phyloP scores from a whole-genome alignment of 1,140 invertebrate species.

The Dendrolimus kikuchii region DNA sequence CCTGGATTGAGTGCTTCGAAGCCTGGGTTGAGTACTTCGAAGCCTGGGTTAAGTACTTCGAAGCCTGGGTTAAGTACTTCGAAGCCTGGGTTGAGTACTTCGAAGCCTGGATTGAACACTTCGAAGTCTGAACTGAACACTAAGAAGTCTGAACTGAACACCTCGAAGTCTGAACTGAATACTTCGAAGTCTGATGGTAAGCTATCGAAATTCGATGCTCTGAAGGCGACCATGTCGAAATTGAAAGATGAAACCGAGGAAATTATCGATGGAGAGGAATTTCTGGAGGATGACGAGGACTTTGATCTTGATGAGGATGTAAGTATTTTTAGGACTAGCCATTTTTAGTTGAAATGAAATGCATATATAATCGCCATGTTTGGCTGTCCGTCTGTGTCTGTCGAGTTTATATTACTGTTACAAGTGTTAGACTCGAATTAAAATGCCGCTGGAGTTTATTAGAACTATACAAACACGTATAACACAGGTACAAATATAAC shows the following conservation, averaged over 20 bases:
- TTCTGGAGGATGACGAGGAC: conserved; percentile 32
- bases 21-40: no score
- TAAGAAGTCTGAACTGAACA: conserved; percentile 1
- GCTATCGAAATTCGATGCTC: background rate
- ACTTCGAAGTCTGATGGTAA: background rate
- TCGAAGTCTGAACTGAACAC: background rate
- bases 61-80: background rate
- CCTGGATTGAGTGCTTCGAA: no score
- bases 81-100: no score
- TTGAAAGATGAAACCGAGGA: conserved; percentile 18
- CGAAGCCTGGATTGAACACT: background rate
- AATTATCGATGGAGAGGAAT: conserved; percentile 32
- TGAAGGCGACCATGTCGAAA: background rate
- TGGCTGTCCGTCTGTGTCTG: no score
- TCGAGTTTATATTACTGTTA: no score
- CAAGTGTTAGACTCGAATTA: no score
- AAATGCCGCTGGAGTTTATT: no score
- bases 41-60: no score
- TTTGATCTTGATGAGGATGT: conserved; percentile 38
- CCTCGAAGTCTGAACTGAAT: conserved; percentile 1
- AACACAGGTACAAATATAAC: no score
- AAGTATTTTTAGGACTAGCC: conserved; percentile 2
- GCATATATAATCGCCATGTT: no score
- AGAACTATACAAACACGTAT: no score
- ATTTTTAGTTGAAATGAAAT: background rate